A percentile compares a stretch with the other conserved stretches of the same genome.
Conservation (phyloP, 2,888 invertebrate species). For the Muschampia plurimacula region DNA sequence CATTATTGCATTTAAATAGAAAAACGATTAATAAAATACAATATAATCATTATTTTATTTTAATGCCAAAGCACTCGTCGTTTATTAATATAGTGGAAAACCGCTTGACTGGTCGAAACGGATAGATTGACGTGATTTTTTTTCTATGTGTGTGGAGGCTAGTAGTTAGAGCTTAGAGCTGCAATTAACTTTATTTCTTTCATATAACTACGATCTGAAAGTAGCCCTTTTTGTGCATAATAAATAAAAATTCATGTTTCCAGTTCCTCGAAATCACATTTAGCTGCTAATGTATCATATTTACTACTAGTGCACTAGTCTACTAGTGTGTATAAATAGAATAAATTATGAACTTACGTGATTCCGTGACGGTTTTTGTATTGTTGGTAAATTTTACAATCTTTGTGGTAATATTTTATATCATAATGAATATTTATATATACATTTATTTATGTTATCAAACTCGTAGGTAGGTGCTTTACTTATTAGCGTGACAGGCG, state of each 20-base stretch:
- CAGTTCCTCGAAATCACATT: not conserved
- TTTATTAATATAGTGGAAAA: too few species aligned
- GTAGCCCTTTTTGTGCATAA: not conserved
- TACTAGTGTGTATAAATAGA: not conserved
- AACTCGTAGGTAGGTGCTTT: too few species aligned
- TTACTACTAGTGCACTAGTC: constrained; percentile 2
- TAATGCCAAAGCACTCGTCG: too few species aligned
- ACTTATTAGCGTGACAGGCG: too few species aligned
- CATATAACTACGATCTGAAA: not conserved
- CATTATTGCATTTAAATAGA: too few species aligned
- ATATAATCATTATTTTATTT: too few species aligned
- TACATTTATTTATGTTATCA: not conserved
- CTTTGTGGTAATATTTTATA: not conserved
- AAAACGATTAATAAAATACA: too few species aligned
- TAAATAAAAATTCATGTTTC: not conserved
- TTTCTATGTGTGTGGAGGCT: too few species aligned
- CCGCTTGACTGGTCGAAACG: too few species aligned
- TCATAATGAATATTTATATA: not conserved
- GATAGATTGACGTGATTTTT: too few species aligned
- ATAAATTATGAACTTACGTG: not conserved
- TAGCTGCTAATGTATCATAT: not conserved
- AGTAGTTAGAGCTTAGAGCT: too few species aligned
- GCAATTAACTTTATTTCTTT: not conserved
- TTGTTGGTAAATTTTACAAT: not conserved
- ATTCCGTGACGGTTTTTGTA: not conserved